A percentile compares a stretch with the other conserved stretches of the same genome.
Evolutionary conservation across 2,888 invertebrate species (phyloP).

Genomic region (Portevinia maculata): DNA sequence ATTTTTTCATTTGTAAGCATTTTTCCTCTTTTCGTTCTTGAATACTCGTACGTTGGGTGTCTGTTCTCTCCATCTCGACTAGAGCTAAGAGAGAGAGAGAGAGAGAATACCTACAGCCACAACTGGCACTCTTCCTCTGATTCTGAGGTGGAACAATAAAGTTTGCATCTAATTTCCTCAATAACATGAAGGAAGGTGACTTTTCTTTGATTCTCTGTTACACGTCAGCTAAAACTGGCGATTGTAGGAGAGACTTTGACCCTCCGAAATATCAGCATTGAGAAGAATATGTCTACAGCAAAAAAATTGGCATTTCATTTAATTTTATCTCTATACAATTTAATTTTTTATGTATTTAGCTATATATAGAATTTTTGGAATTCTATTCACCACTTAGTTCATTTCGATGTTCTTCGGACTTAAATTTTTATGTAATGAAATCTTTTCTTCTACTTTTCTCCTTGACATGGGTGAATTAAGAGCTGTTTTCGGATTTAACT

Average conservation of each 20-base stretch:
- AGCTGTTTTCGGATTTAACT: background rate
- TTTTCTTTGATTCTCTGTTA: background rate
- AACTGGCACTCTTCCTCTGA: background rate
- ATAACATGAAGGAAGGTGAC: conserved; percentile 19
- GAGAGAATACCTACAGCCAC: background rate
- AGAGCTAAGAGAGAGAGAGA: too few relatives aligned
- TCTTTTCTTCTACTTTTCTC: conserved; percentile 5
- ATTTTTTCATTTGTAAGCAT: conserved; percentile 11
- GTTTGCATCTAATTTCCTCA: conserved; percentile 37
- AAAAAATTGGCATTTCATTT: conserved; percentile 35
- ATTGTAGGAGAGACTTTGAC: background rate
- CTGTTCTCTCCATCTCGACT: background rate
- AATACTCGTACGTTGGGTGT: background rate
- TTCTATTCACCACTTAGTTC: background rate
- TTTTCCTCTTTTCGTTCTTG: conserved; percentile 1
- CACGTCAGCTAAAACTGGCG: background rate
- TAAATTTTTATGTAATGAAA: conserved; percentile 44
- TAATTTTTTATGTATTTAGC: conserved; percentile 4
- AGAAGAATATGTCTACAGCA: background rate
- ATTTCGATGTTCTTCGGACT: conserved; percentile 7
- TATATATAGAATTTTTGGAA: conserved; percentile 1
- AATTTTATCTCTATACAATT: background rate
- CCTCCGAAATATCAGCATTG: conserved; percentile 1
- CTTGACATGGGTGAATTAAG: background rate
- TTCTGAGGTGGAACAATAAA: conserved; percentile 10